phyloP scores from a whole-genome alignment of 1,140 invertebrate species.

The Pantala flavescens region DNA sequence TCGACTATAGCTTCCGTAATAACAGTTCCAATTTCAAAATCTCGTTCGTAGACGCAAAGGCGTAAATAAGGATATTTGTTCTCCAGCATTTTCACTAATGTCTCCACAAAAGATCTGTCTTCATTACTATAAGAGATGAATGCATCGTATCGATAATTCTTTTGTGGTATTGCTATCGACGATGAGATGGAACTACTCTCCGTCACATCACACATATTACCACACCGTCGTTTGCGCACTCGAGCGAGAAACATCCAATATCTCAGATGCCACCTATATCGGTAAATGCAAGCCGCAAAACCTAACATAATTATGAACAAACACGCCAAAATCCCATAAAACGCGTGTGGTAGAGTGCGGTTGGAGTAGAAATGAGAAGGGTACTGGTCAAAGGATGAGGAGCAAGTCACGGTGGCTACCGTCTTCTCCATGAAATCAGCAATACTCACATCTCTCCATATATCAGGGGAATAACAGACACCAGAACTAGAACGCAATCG shows the following conservation, averaged over 20 bases:
- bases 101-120: constrained; percentile 47
- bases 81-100: constrained; percentile 46
- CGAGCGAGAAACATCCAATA: constrained; percentile 45
- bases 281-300: constrained; percentile 26
- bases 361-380: background rate
- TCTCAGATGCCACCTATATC: constrained; percentile 38
- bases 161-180: constrained; percentile 11
- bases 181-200: background rate
- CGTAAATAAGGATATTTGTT: constrained; percentile 40
- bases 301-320: constrained; percentile 27
- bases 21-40: constrained; percentile 49
- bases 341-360: background rate
- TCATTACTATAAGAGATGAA: constrained; percentile 55
- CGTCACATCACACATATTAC: background rate
- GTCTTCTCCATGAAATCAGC: constrained; percentile 30
- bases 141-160: constrained; percentile 46
- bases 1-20: constrained; percentile 49
- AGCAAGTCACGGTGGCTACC: background rate
- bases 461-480: constrained; percentile 34
- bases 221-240: constrained; percentile 30
- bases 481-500: constrained; percentile 28
- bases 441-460: constrained; percentile 34
- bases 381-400: background rate
- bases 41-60: constrained; percentile 52
- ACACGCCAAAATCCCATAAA: constrained; percentile 28